Conservation (phyloP, 2,888 invertebrate genomes). For the Andrena fulva region DNA sequence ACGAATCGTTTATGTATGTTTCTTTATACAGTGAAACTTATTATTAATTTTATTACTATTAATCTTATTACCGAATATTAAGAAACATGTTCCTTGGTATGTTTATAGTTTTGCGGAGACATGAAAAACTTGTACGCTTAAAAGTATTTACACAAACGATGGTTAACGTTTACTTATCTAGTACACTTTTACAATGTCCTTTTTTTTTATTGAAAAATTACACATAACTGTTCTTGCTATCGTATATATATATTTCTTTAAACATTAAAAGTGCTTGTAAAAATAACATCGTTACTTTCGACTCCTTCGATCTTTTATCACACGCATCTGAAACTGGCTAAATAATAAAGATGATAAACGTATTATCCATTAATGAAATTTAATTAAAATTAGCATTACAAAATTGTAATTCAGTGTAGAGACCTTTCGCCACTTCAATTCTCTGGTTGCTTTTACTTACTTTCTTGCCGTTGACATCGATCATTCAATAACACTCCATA, state of each 20-base stretch:
- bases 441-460: slow-evolving; percentile 63
- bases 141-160: slow-evolving; percentile 50
- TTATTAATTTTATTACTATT: slow-evolving; percentile 39
- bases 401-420: slow-evolving; percentile 37
- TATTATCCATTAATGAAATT: slow-evolving; percentile 39
- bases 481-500: slow-evolving; percentile 28
- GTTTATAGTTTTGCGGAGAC: slow-evolving; percentile 25
- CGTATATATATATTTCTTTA: slow-evolving; percentile 34
- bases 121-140: slow-evolving; percentile 38
- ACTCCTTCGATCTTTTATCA: slow-evolving; percentile 53
- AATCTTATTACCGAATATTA: slow-evolving; percentile 28
- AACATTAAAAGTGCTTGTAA: slow-evolving; percentile 65
- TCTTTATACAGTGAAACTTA: slow-evolving; percentile 52
- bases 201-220: slow-evolving; percentile 59
- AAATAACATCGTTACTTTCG: slow-evolving; percentile 57
- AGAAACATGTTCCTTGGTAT: slow-evolving; percentile 47
- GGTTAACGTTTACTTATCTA: slow-evolving; percentile 33
- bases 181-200: slow-evolving; percentile 46
- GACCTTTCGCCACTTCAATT: slow-evolving; percentile 25
- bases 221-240: slow-evolving; percentile 45
- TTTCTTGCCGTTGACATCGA: slow-evolving; percentile 49
- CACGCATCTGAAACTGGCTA: slow-evolving; percentile 53
- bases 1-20: slow-evolving; percentile 26
- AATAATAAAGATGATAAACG: slow-evolving; percentile 47
- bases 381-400: slow-evolving; percentile 38